Evolutionary conservation across 1,140 invertebrate species (phyloP), one percentile per base, ranked within the genome.

Genomic region (Halesus radiatus): DNA sequence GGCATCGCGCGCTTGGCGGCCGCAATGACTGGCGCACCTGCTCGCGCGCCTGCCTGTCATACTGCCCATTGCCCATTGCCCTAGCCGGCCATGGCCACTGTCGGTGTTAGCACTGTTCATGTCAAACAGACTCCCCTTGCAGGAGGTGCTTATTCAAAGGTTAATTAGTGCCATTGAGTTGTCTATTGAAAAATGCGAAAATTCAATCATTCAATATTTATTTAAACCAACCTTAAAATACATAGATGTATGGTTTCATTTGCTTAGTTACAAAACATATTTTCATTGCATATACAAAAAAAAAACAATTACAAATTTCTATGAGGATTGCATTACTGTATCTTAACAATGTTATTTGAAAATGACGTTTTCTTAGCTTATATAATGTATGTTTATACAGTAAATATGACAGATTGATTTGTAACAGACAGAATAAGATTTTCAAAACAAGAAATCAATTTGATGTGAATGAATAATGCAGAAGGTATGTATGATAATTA

Each of bases 111-210:
- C 18, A 54, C 53, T 20, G 53, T n/a, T 20, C 15, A 20, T n/a
- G 53, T n/a, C 16, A 16, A 26, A 18, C 76, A 60, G n/a, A 23
- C 45, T 60, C 26, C 26, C 23, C n/a, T 26, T 32, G 64, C 53
- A 22, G 76, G 52, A 58, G 18, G 54, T 45, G 23, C 37, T 16
- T 53, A 45, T 70, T 78, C 76, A 56, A 72, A 70, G 64, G 52
- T 79, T 73, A 6, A 74, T 50, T 70, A 70, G 64, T 80, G 58
- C 54, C 60, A 52, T 23, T 81, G 54, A 68, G 62, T 76, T 52
- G 54, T 80, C 79, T 76, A 81, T 81, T 81, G 80, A 81, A 81
- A 81, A 81, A 81, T 81, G 80, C 80, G 70, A 78, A 78, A 45
- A 72, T 81, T 81, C 75, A 81, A 77, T 77, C 54, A 77, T 81